Conservation (phyloP, 1,140 invertebrate genomes). For the Helicoverpa zea region DNA sequence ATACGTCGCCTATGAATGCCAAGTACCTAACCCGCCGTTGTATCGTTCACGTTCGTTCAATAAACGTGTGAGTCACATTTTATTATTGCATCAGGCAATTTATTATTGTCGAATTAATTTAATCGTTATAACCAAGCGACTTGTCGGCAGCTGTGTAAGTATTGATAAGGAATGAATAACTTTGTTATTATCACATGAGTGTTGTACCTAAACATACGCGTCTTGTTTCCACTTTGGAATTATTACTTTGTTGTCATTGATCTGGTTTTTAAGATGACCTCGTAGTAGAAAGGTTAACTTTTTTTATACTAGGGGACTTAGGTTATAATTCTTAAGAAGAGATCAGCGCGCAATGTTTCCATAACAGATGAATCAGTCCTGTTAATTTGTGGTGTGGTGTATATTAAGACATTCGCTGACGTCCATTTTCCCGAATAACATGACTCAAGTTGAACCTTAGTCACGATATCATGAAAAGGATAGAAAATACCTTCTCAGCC, state of each 20-base stretch:
- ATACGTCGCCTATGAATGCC: slow-evolving; percentile 34
- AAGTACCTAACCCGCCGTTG: slow-evolving; percentile 13
- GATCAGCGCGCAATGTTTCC: too few species aligned
- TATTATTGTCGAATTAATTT: slow-evolving; percentile 72
- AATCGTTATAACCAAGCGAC: slow-evolving; percentile 66
- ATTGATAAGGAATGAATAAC: slow-evolving; percentile 69
- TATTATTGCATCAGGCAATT: slow-evolving; percentile 74
- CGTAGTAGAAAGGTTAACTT: too few species aligned
- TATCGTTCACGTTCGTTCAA: slow-evolving; percentile 45
- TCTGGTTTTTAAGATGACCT: background rate
- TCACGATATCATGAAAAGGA: too few species aligned
- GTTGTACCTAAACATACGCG: background rate
- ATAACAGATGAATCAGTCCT: too few species aligned
- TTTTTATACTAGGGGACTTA: too few species aligned
- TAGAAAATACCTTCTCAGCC: too few species aligned
- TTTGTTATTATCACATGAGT: slow-evolving; percentile 55
- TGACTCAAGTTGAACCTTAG: too few species aligned
- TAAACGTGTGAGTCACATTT: slow-evolving; percentile 65
- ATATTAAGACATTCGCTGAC: too few species aligned
- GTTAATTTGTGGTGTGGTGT: too few species aligned
- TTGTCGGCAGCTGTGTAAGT: slow-evolving; percentile 75
- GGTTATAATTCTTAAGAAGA: too few species aligned
- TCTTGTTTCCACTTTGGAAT: background rate
- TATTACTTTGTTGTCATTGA: background rate
- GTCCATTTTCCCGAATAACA: too few species aligned